Percentiles rank a stretch among this genome's conserved stretches.
phyloP scores from a whole-genome alignment of 2,888 invertebrate genomes.

The Morpho helenor region DNA sequence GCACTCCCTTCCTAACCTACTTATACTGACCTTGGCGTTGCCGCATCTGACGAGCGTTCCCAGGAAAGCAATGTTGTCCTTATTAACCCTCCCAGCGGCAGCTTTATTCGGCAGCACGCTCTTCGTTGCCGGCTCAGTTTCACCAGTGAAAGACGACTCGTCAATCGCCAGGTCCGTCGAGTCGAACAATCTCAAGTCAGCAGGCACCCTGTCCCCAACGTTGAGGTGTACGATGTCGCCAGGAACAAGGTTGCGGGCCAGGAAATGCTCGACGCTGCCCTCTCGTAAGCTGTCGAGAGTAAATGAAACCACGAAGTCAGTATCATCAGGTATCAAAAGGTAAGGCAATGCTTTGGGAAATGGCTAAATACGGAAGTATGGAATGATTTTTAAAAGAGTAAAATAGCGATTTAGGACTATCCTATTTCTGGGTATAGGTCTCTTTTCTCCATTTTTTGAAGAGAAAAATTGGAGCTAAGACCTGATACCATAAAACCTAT shows the following conservation, averaged over 20 bases:
- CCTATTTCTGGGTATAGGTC: no score
- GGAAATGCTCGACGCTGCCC: conserved; percentile 91
- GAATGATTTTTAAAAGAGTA: no score
- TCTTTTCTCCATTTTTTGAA: no score
- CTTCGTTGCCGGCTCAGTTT: conserved; percentile 95
- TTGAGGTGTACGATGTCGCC: conserved; percentile 96
- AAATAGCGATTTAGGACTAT: no score
- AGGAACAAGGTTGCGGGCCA: conserved; percentile 97
- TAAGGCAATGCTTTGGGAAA: no score
- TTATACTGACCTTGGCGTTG: conserved; percentile 88
- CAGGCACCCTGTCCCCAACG: conserved; percentile 98
- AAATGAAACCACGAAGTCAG: neutral
- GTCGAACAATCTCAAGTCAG: conserved; percentile 96
- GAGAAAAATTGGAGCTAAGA: no score
- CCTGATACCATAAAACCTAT: no score
- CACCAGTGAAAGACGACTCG: conserved; percentile 99
- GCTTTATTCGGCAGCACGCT: conserved; percentile 82
- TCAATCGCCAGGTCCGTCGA: conserved; percentile 95
- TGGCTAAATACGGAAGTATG: no score
- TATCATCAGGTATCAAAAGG: conserved; percentile 3
- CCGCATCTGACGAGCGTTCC: conserved; percentile 98
- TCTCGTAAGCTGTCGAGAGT: conserved; percentile 86
- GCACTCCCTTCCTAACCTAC: neutral
- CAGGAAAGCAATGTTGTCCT: conserved; percentile 97
- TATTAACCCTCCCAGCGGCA: conserved; percentile 83